Evolutionary conservation across 2,113 vertebrate genomes (phyloP).

Genomic region (Peromyscus californicus): DNA sequence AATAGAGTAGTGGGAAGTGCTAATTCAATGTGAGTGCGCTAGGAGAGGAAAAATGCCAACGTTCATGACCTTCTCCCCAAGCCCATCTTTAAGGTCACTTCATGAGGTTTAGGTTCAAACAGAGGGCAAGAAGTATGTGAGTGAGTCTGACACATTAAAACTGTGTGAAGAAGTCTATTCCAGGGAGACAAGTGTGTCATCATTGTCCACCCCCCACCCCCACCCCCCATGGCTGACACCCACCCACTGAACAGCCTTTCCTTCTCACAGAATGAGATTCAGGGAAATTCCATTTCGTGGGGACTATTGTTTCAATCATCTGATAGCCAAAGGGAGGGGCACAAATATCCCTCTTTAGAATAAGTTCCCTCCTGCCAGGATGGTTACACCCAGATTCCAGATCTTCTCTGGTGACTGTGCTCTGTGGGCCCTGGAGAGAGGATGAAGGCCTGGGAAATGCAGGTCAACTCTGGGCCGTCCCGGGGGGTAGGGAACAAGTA

Average conservation of each 20-base stretch:
- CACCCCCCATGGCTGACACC: neutral
- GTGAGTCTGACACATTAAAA: neutral
- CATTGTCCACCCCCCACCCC: neutral
- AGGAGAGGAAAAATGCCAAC: no score
- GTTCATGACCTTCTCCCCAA: neutral
- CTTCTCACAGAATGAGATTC: neutral
- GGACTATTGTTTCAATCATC: slow-evolving; percentile 21
- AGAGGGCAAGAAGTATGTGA: neutral
- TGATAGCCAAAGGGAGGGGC: neutral
- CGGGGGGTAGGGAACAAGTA: neutral
- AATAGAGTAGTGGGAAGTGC: accelerated
- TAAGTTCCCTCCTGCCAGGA: neutral
- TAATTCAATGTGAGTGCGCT: neutral
- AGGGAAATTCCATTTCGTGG: slow-evolving; percentile 3
- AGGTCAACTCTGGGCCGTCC: neutral
- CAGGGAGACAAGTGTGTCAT: neutral
- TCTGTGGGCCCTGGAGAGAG: neutral
- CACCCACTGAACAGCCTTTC: neutral
- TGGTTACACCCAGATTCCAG: slow-evolving; percentile 9
- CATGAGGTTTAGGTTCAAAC: neutral
- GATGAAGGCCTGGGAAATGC: neutral
- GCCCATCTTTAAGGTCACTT: neutral
- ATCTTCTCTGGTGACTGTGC: neutral
- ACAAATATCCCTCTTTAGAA: neutral
- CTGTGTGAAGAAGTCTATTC: neutral